Evolutionary conservation across 2,113 vertebrate genomes (phyloP).

Genomic region (Hippotragus niger): DNA sequence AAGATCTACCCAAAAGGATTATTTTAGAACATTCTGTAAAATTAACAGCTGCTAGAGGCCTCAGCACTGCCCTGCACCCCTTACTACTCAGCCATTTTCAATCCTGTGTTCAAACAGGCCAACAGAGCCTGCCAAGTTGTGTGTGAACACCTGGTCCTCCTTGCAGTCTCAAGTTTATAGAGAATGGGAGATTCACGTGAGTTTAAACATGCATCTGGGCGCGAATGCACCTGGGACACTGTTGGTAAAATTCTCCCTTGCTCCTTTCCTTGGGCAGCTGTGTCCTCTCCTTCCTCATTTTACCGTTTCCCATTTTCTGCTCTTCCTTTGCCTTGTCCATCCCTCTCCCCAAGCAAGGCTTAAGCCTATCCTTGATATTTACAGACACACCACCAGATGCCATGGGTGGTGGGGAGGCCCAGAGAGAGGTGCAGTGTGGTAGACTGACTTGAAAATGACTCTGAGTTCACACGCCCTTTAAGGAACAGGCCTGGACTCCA

Average conservation of each 20-base stretch:
- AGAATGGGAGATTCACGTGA: background rate
- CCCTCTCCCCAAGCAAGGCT: background rate
- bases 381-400: background rate
- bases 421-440: background rate
- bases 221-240: background rate
- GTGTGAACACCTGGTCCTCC: slow-evolving; percentile 45
- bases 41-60: slow-evolving; percentile 50
- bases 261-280: background rate
- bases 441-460: background rate
- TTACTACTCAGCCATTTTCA: slow-evolving; percentile 31
- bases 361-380: background rate
- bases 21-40: slow-evolving; percentile 43
- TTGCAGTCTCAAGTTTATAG: background rate
- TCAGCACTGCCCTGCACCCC: slow-evolving; percentile 10
- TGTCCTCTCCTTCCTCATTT: background rate
- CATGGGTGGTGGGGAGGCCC: background rate
- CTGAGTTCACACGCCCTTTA: background rate
- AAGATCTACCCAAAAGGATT: slow-evolving; percentile 33
- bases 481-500: background rate
- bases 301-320: background rate
- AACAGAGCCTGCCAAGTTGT: slow-evolving; percentile 20
- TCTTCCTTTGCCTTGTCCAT: background rate
- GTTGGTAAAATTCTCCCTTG: background rate
- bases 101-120: background rate
- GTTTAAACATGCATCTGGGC: background rate